Evolutionary conservation across 2,888 invertebrate species (phyloP), one percentile per base, ranked within the genome.

Genomic region (Catotricha subobsoleta): DNA sequence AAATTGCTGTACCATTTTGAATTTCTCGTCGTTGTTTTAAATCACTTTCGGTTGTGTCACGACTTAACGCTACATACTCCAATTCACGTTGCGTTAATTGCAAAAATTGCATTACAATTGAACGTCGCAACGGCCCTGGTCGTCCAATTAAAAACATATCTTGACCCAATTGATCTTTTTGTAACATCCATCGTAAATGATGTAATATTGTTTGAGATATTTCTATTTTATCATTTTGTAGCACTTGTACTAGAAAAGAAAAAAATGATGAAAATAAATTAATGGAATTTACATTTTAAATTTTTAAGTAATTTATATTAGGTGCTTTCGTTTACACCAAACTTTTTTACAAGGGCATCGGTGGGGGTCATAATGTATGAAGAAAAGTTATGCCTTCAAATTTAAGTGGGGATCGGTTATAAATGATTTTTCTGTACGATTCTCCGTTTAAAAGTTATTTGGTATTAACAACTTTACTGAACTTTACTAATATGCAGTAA

Each of bases 1-100:
- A 95, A 54, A 74, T 76, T 0, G 94, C 91, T 28, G 84, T 87
- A 15, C 88, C 88, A 42, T 71, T 67, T 46, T 76, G 71, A 42
- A 97, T 94, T 64, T 97, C 95, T 48, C 95, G 69, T 39, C 95
- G 67, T 59, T 97, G 95, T 58, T 97, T 97, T 20, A 97, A 69
- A 62, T 97, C 97, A 4, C 91, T 83, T 62, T 97, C 97, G 0
- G 95, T 97, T 0, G 95, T 94, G 56, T 97, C 97, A 48, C 95
- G 68, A 20, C 92, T 92, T 15, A 97, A 65, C 1, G 92, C 80
- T 19, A 97, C 80, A 64, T 92, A 95, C 59, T 97, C 95, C 39
- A 84, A 66, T 66, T 97, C 95, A 40, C 86, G 69, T 49, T 82
- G 77, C 0, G 87, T 90, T 41, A 95, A 57, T 60, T 95, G 88